Evolutionary conservation across 2,888 invertebrate species (phyloP).

Genomic region (Bellardia bayeri): DNA sequence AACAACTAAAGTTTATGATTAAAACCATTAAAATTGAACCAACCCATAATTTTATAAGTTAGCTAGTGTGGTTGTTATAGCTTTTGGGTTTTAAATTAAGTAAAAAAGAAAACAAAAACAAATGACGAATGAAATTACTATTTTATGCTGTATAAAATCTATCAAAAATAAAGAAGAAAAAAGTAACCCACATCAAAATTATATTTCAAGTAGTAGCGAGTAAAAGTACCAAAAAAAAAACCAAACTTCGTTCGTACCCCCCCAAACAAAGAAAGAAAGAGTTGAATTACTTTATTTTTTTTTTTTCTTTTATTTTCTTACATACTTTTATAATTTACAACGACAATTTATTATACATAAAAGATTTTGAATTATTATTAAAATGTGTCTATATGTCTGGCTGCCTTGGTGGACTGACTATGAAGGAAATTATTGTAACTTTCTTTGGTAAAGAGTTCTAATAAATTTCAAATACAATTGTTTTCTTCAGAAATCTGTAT

Average conservation of each 20-base stretch:
- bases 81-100: constrained; percentile 55
- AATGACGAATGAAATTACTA: constrained; percentile 68
- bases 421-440: constrained; percentile 13
- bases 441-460: constrained; percentile 26
- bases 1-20: constrained; percentile 48
- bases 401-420: neutral
- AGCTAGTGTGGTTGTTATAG: constrained; percentile 11
- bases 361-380: constrained; percentile 45
- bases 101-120: constrained; percentile 48
- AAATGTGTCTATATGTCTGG: constrained; percentile 34
- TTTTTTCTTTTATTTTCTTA: neutral
- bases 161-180: constrained; percentile 37
- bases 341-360: constrained; percentile 45
- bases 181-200: constrained; percentile 61
- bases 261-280: constrained; percentile 41
- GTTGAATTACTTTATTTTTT: constrained; percentile 30
- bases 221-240: constrained; percentile 49
- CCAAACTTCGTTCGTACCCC: neutral
- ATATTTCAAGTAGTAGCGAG: constrained; percentile 41
- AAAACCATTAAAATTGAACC: constrained; percentile 67
- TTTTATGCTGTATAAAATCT: constrained; percentile 58
- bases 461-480: constrained; percentile 47
- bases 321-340: constrained; percentile 5
- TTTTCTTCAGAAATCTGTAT: constrained; percentile 17
- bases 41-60: constrained; percentile 61